Conservation (phyloP, 1,140 invertebrate species). For the Aphelenchoides fujianensis region DNA sequence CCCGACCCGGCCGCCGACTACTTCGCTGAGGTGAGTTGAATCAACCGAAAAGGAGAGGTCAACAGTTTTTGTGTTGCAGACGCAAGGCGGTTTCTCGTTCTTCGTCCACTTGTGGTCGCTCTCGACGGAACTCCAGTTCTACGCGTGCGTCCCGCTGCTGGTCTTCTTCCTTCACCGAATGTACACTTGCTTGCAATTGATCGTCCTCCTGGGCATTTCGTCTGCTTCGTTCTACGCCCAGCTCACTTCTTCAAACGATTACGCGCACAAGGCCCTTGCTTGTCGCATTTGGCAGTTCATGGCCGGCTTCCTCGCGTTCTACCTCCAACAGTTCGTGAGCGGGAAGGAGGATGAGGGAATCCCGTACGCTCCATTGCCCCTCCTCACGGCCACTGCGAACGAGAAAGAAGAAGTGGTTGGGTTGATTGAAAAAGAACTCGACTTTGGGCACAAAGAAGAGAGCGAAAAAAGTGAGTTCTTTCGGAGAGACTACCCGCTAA, state of each 20-base stretch:
- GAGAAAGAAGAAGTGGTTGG: too few species aligned
- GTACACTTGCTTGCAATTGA: background rate
- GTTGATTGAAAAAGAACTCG: too few species aligned
- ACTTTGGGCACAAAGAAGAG: too few species aligned
- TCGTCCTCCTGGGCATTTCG: background rate
- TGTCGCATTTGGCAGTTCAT: slow-evolving; percentile 3
- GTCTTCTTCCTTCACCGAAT: background rate
- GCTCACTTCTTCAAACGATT: background rate
- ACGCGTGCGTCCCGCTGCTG: background rate
- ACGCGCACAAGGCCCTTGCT: background rate
- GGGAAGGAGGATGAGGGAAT: too few species aligned
- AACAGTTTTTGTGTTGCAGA: background rate
- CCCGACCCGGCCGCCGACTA: background rate
- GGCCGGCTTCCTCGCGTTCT: slow-evolving; percentile 8
- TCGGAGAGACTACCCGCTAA: too few species aligned
- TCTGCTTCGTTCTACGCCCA: background rate
- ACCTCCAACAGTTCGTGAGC: too few species aligned
- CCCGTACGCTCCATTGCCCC: too few species aligned
- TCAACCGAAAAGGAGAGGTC: background rate
- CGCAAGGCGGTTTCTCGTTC: background rate
- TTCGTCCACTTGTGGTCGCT: slow-evolving; percentile 13
- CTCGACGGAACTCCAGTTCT: background rate
- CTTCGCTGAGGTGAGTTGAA: background rate
- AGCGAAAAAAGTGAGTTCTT: too few species aligned
- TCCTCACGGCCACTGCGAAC: too few species aligned